Evolutionary conservation across 2,888 invertebrate genomes (phyloP).

Genomic region (Cryptocephalus moraei): DNA sequence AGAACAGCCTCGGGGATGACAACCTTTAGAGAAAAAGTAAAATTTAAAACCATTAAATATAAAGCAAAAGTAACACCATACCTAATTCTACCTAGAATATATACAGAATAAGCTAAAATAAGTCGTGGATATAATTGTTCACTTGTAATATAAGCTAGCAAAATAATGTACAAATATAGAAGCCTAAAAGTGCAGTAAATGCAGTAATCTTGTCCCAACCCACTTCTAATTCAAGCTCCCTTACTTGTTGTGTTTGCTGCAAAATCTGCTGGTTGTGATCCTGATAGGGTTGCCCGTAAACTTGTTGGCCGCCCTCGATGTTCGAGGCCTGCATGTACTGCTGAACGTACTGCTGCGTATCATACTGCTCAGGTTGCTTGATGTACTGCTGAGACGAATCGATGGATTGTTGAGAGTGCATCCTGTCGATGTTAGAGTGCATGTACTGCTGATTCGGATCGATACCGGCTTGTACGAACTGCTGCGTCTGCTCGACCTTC

Average conservation of each 20-base stretch:
- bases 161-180: too few species aligned
- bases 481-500: slow-evolving; percentile 8
- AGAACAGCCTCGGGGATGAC: slow-evolving; percentile 10
- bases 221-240: too few species aligned
- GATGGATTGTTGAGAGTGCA: slow-evolving; percentile 20
- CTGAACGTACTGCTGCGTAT: background rate
- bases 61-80: too few species aligned
- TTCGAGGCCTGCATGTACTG: background rate
- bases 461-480: slow-evolving; percentile 3
- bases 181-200: too few species aligned
- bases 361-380: background rate
- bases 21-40: too few species aligned
- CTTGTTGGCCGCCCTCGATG: background rate
- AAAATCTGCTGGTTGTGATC: slow-evolving; percentile 24
- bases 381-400: slow-evolving; percentile 13
- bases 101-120: too few species aligned
- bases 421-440: slow-evolving; percentile 8
- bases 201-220: too few species aligned
- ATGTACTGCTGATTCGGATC: slow-evolving; percentile 6
- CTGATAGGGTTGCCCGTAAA: background rate
- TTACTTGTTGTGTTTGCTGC: slow-evolving; percentile 5
- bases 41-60: too few species aligned
- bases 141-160: too few species aligned
- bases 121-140: too few species aligned
- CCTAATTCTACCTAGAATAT: too few species aligned